Conservation (phyloP, 1,140 invertebrate genomes). For the Colletes latitarsis region DNA sequence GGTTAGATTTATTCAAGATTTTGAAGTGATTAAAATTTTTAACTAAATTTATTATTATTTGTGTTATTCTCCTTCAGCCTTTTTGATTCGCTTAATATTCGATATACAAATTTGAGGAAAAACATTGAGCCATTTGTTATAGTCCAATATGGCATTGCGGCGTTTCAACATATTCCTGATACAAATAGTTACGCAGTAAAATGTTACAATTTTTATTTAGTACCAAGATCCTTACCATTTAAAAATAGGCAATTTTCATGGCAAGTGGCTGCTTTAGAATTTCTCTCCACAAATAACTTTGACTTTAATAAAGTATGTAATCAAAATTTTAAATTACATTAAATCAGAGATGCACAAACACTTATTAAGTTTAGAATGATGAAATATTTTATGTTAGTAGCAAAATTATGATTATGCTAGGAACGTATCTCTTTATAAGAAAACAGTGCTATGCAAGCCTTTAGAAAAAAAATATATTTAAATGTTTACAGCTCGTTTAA, state of each 20-base stretch:
- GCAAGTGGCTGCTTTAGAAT: constrained; percentile 84
- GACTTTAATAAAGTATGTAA: constrained; percentile 88
- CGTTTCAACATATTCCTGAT: constrained; percentile 83
- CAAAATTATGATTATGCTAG: too few relatives aligned
- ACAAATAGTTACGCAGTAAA: constrained; percentile 82
- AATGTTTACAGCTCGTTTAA: too few relatives aligned
- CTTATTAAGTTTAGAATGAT: too few relatives aligned
- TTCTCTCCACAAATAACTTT: constrained; percentile 85
- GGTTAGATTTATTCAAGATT: constrained; percentile 72
- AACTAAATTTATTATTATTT: background rate
- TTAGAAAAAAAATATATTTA: background rate
- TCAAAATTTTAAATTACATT: background rate
- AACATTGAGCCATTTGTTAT: constrained; percentile 84
- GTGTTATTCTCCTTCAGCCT: constrained; percentile 82
- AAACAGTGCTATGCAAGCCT: too few relatives aligned
- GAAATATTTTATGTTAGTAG: too few relatives aligned
- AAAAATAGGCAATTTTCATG: constrained; percentile 84
- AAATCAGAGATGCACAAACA: background rate
- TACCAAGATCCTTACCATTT: constrained; percentile 84
- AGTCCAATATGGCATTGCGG: constrained; percentile 84
- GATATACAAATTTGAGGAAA: constrained; percentile 83
- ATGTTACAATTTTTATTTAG: constrained; percentile 86
- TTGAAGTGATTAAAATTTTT: background rate
- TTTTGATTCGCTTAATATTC: constrained; percentile 85
- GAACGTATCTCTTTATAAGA: background rate